phyloP scores from a whole-genome alignment of 2,888 invertebrate species.

The Synergus gifuensis region DNA sequence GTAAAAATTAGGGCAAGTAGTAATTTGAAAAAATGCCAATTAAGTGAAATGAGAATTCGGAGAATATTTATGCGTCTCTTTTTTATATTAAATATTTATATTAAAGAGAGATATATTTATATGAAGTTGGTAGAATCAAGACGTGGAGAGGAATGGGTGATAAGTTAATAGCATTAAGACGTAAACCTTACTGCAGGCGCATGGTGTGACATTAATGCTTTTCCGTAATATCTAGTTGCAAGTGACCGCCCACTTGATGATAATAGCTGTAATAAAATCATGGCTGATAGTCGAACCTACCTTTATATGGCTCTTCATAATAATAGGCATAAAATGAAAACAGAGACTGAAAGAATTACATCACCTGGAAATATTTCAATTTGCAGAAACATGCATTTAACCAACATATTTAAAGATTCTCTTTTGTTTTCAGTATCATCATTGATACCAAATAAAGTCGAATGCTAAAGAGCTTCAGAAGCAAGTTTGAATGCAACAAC shows the following conservation, averaged over 20 bases:
- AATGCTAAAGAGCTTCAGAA: not conserved
- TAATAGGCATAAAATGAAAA: not conserved
- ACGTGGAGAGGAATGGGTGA: not conserved
- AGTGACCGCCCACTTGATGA: conserved; percentile 23
- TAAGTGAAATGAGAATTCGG: no score
- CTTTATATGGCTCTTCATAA: conserved; percentile 32
- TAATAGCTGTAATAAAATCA: conserved; percentile 29
- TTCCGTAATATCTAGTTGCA: conserved; percentile 37
- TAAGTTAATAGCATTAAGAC: conserved; percentile 15
- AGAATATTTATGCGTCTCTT: no score
- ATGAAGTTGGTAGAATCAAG: not conserved
- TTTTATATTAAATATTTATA: no score
- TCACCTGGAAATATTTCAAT: not conserved
- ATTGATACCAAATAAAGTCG: not conserved
- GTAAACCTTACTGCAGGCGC: conserved; percentile 6
- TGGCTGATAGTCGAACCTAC: conserved; percentile 1
- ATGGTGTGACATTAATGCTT: conserved; percentile 31
- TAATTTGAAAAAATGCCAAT: no score
- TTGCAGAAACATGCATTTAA: not conserved
- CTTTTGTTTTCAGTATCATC: not conserved
- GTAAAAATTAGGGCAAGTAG: no score
- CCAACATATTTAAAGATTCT: no score
- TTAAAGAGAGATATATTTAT: no score
- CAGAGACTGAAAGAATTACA: not conserved
- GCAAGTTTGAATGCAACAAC: not conserved